Conservation (phyloP, 2,888 invertebrate genomes). For the Euzophera pinguis region DNA sequence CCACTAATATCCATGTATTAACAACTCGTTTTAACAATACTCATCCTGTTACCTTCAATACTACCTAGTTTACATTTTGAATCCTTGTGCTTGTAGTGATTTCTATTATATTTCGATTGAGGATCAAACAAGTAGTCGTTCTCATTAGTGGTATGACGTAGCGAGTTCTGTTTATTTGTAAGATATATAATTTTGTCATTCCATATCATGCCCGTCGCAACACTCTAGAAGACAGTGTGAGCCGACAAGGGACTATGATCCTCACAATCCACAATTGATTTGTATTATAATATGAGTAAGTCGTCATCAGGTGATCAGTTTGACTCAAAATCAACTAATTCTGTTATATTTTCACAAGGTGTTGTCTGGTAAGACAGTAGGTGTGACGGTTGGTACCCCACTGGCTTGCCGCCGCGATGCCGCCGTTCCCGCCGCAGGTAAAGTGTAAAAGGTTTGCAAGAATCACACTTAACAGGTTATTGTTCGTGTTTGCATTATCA, state of each 20-base stretch:
- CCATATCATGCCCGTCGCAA: conserved; percentile 53
- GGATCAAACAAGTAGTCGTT: conserved; percentile 64
- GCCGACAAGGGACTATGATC: conserved; percentile 52
- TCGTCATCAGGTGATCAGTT: conserved; percentile 60
- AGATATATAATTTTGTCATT: conserved; percentile 52
- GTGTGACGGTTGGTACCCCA: conserved; percentile 73
- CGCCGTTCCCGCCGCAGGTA: conserved; percentile 65
- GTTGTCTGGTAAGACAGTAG: conserved; percentile 79
- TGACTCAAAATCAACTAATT: conserved; percentile 78
- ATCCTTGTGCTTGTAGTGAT: conserved; percentile 66
- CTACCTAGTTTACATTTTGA: conserved; percentile 42
- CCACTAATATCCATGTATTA: conserved; percentile 47
- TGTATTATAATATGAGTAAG: conserved; percentile 48
- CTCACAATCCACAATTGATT: conserved; percentile 56
- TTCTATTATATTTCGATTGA: conserved; percentile 51
- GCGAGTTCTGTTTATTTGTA: conserved; percentile 53
- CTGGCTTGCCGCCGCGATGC: conserved; percentile 60
- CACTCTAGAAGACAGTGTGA: conserved; percentile 57
- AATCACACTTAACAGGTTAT: conserved; percentile 58
- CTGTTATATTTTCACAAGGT: conserved; percentile 79
- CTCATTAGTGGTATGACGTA: conserved; percentile 61
- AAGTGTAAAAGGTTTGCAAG: conserved; percentile 74
- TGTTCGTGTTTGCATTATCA: conserved; percentile 61
- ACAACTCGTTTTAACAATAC: conserved; percentile 26
- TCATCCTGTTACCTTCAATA: conserved; percentile 64